Conservation (phyloP, 2,888 invertebrate species). For the Himalopsyche tibetana region DNA sequence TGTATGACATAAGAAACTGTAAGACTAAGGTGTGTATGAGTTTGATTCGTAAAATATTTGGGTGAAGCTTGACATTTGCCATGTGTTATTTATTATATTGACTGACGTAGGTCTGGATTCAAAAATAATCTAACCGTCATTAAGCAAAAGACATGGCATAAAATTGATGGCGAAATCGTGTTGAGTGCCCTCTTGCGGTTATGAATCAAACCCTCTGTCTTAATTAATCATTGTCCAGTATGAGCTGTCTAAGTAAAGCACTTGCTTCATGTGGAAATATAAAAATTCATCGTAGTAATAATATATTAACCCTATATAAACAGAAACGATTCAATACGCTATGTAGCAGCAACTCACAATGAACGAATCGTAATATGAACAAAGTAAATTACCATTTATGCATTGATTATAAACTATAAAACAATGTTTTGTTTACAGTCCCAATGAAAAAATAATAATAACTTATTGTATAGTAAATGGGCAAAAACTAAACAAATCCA, state of each 20-base stretch:
- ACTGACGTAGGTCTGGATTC: background rate
- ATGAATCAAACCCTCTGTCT: conserved; percentile 64
- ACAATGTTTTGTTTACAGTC: no score
- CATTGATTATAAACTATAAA: no score
- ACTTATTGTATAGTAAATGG: no score
- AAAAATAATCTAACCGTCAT: conserved; percentile 45
- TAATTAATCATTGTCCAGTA: conserved; percentile 63
- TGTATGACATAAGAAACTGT: no score
- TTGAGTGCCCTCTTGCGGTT: conserved; percentile 50
- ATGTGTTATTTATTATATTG: conserved; percentile 16
- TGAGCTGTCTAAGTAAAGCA: conserved; percentile 43
- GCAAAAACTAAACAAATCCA: no score
- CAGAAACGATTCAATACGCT: background rate
- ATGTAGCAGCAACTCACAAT: no score
- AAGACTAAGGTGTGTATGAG: no score
- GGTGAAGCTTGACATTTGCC: background rate
- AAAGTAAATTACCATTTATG: no score
- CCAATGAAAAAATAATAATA: no score
- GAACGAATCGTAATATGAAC: no score
- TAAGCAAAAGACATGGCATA: conserved; percentile 38
- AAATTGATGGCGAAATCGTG: conserved; percentile 52
- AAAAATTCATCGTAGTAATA: conserved; percentile 40
- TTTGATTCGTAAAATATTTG: background rate
- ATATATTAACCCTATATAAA: conserved; percentile 26
- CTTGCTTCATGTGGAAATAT: conserved; percentile 16